phyloP scores from a whole-genome alignment of 2,797 vertebrate species.

The Tragelaphus eurycerus region DNA sequence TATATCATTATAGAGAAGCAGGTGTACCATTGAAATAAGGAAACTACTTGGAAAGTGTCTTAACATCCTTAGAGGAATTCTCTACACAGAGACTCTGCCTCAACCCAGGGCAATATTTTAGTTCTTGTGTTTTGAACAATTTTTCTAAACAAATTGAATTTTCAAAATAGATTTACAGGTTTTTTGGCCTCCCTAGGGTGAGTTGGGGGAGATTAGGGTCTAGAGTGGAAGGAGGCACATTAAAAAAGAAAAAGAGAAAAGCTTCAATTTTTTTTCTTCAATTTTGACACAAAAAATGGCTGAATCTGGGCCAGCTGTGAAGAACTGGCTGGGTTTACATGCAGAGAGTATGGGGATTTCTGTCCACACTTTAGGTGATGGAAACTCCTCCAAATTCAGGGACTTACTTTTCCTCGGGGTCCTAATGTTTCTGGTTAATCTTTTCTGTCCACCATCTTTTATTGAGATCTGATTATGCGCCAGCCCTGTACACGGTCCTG shows the following conservation, averaged over 20 bases:
- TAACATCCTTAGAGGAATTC: conserved; percentile 39
- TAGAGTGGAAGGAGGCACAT: not conserved
- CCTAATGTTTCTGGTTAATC: not conserved
- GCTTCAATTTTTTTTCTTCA: not conserved
- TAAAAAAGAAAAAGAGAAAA: not conserved
- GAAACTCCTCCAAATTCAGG: not conserved
- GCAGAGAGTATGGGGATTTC: not conserved
- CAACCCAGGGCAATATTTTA: not conserved
- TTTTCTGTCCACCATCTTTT: not conserved
- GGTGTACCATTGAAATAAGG: conserved; percentile 73
- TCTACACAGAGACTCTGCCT: conserved; percentile 15
- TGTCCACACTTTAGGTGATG: not conserved
- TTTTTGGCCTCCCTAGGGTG: not conserved
- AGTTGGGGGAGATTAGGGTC: not conserved
- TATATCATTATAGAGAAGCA: conserved; percentile 66
- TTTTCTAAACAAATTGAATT: conserved; percentile 58
- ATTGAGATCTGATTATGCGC: not conserved
- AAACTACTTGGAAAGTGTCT: conserved; percentile 35
- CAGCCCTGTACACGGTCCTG: not conserved
- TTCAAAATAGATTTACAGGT: conserved; percentile 29
- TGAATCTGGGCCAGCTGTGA: not conserved
- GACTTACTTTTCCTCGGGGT: not conserved
- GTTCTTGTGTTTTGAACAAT: not conserved
- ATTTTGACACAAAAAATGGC: not conserved
- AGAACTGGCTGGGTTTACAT: not conserved